Conservation (phyloP, 1,140 invertebrate genomes). For the Drosophila eugracilis region DNA sequence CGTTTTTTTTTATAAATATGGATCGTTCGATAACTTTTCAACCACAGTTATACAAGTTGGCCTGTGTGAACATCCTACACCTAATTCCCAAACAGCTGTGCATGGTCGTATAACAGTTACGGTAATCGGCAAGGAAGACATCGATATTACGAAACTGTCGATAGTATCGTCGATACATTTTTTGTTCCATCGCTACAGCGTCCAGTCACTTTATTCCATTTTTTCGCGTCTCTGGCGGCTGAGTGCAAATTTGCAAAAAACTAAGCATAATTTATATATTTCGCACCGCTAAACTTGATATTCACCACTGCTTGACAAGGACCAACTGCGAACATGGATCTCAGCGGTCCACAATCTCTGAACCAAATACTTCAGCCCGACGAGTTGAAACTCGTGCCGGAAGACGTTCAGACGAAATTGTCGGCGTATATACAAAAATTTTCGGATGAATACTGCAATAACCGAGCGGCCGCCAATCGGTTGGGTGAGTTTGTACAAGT, state of each 20-base stretch:
- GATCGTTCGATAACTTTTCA: too few relatives aligned
- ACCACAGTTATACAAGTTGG: too few relatives aligned
- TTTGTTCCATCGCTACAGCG: neutral
- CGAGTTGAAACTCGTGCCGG: conserved; percentile 70
- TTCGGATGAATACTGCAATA: conserved; percentile 58
- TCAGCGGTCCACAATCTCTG: conserved; percentile 67
- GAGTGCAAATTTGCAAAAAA: conserved; percentile 1
- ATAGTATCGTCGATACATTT: neutral
- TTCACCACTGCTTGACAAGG: conserved; percentile 11
- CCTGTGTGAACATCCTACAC: too few relatives aligned
- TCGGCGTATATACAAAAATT: conserved; percentile 84
- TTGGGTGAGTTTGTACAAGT: conserved; percentile 43
- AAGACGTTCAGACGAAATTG: conserved; percentile 86
- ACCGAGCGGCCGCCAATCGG: conserved; percentile 41
- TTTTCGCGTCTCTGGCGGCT: conserved; percentile 6
- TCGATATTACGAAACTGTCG: neutral
- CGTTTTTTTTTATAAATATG: too few relatives aligned
- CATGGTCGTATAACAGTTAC: too few relatives aligned
- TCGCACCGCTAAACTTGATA: conserved; percentile 1
- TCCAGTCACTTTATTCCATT: neutral
- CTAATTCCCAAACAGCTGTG: too few relatives aligned
- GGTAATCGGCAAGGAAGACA: too few relatives aligned
- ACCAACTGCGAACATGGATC: conserved; percentile 61
- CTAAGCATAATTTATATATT: neutral
- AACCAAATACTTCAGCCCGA: conserved; percentile 61